phyloP scores from a whole-genome alignment of 2,113 vertebrate genomes.

The Grammomys dolichurus region DNA sequence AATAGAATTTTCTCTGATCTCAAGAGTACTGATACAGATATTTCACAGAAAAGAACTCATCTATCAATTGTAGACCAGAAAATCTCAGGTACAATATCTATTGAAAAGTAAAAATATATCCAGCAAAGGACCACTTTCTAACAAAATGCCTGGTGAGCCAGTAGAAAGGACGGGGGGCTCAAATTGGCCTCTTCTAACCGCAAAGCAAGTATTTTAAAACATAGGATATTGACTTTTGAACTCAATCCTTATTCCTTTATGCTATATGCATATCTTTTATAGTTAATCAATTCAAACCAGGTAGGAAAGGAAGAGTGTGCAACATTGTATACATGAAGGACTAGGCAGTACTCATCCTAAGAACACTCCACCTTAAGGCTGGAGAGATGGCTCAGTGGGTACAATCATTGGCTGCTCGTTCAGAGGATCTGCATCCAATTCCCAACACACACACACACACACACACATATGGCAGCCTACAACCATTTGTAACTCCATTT shows the following conservation, averaged over 20 bases:
- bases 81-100: not conserved
- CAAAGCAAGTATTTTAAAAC: not conserved
- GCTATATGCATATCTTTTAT: not conserved
- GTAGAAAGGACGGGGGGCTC: not conserved
- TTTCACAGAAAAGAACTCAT: not conserved
- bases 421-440: not conserved
- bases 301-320: not conserved
- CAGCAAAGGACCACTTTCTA: not conserved
- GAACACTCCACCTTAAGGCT: not conserved
- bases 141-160: not conserved
- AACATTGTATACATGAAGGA: constrained; percentile 13
- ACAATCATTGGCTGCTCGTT: not conserved
- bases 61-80: not conserved
- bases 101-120: constrained; percentile 18
- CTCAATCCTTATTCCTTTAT: constrained; percentile 50
- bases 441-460: too few species aligned
- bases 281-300: constrained; percentile 54
- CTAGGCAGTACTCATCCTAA: constrained; percentile 35
- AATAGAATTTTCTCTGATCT: not conserved
- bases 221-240: constrained; percentile 3
- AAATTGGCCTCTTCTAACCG: not conserved
- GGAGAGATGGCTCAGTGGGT: too few species aligned
- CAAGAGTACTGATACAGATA: not conserved
- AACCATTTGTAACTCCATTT: not conserved
- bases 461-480: not conserved